Conservation (phyloP, 1,140 invertebrate species). For the Myzus persicae region DNA sequence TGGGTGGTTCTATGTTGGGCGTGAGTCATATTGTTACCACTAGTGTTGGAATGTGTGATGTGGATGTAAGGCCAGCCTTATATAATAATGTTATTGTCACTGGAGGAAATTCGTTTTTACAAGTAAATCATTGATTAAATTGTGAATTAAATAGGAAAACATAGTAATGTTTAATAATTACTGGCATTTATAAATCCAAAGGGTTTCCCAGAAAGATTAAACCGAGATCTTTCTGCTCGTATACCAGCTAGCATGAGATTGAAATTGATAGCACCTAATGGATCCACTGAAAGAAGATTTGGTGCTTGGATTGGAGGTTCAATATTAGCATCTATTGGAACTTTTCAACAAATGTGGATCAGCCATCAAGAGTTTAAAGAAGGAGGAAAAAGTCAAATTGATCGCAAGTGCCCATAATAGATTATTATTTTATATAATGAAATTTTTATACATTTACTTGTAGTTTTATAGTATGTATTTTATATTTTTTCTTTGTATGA, state of each 20-base stretch:
- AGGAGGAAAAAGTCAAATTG: conserved; percentile 82
- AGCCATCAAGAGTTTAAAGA: conserved; percentile 92
- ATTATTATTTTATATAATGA: neutral
- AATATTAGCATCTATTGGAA: conserved; percentile 86
- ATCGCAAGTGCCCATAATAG: conserved; percentile 79
- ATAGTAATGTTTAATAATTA: neutral
- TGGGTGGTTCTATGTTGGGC: conserved; percentile 76
- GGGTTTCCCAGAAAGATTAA: conserved; percentile 87
- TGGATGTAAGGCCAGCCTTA: conserved; percentile 84
- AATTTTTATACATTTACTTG: neutral
- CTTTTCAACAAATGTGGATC: conserved; percentile 94
- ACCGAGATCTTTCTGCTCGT: conserved; percentile 86
- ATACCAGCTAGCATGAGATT: conserved; percentile 87
- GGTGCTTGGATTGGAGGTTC: conserved; percentile 94
- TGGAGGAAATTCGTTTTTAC: conserved; percentile 84
- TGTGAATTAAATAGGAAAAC: neutral
- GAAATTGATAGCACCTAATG: conserved; percentile 79
- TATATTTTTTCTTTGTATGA: neutral
- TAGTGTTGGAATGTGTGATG: conserved; percentile 89
- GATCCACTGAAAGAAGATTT: conserved; percentile 80
- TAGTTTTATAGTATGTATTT: neutral
- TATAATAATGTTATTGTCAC: conserved; percentile 88
- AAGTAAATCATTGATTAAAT: conserved; percentile 40
- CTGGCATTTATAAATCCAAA: conserved; percentile 64
- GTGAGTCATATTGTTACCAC: conserved; percentile 84